Base-by-base conservation (phyloP, 2,888 invertebrate species). In the Lycia hirtaria region DNA sequence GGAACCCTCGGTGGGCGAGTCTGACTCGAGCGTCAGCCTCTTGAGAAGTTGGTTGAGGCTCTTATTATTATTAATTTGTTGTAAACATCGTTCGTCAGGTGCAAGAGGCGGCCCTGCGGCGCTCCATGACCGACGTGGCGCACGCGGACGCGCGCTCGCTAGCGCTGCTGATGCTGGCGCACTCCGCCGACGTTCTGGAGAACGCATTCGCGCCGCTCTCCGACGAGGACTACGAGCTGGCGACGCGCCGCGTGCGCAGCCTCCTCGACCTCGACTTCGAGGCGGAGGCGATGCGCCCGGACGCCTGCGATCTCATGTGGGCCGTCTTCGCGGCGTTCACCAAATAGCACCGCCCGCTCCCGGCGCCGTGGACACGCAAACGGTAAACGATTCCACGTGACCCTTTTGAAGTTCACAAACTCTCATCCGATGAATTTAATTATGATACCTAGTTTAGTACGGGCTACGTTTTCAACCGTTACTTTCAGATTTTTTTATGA, bases 171-270 rank as follows among this genome's bases (percentile, higher is more conserved):
- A 97, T 98, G 88, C 93, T 99, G 72, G 98, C 99, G 20, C 99
- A 99, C 85, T 98, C 99, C 6, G 98, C 98, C 49, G 99, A 99
- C 88, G 99, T 99, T 19, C 93, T 99, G 53, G 99, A 99, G 92
- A 99, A 99, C 89, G 99, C 99, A 50, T 99, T 99, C 88, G 98
- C 98, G 17, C 98, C 99, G 2, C 94, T 99, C 9, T 97, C 97
- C 48, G 98, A 98, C 75, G 98, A 99, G 78, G 99, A 99, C 89
- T 99, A 99, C 83, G 99, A 99, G 91, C 93, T 99, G 72, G 99
- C 99, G 60, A 99, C 99, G 95, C 97, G 98, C 78, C 95, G 99
- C 79, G 98, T 99, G 45, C 95, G 99, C 69, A 97, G 98, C 75
- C 94, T 99, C 44, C 94, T 99, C 71, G 99, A 99, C 87, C 94